phyloP scores from a whole-genome alignment of 2,797 vertebrate genomes.

The Danio albolineatus region DNA sequence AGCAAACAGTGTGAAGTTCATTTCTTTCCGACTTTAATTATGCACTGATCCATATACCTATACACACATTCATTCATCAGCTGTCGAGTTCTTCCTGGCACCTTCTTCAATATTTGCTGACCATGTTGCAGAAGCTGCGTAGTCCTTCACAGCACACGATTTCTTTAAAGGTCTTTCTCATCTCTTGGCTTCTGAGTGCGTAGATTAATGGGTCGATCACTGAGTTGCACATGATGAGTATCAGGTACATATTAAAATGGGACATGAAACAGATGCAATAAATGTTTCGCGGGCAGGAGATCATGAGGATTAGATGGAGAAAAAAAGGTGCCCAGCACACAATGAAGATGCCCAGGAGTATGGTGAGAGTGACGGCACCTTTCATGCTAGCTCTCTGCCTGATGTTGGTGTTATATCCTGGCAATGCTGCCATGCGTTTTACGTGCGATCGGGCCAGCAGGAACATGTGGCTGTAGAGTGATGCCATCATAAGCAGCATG shows the following conservation, averaged over 20 bases:
- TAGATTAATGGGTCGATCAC: slow-evolving; percentile 96
- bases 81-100: neutral
- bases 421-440: slow-evolving; percentile 91
- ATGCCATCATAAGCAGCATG: slow-evolving; percentile 96
- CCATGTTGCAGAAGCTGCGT: slow-evolving; percentile 80
- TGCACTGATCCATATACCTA: neutral
- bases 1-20: too few species aligned
- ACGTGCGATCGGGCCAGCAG: slow-evolving; percentile 93
- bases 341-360: slow-evolving; percentile 93
- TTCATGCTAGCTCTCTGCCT: slow-evolving; percentile 90
- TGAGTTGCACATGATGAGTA: slow-evolving; percentile 97
- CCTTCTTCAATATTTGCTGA: slow-evolving; percentile 80
- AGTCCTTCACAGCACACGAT: slow-evolving; percentile 89
- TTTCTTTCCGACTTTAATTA: neutral
- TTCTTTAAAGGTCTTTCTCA: slow-evolving; percentile 96
- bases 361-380: slow-evolving; percentile 94
- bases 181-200: slow-evolving; percentile 96
- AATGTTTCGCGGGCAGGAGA: slow-evolving; percentile 93
- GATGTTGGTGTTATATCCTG: slow-evolving; percentile 82
- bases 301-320: slow-evolving; percentile 93
- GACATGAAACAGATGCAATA: slow-evolving; percentile 98
- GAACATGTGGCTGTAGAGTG: slow-evolving; percentile 98
- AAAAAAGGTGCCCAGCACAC: slow-evolving; percentile 98
- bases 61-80: slow-evolving; percentile 1
- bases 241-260: slow-evolving; percentile 96